Base-by-base conservation (phyloP, 2,888 invertebrate genomes). In the Schizotus pectinicornis region DNA sequence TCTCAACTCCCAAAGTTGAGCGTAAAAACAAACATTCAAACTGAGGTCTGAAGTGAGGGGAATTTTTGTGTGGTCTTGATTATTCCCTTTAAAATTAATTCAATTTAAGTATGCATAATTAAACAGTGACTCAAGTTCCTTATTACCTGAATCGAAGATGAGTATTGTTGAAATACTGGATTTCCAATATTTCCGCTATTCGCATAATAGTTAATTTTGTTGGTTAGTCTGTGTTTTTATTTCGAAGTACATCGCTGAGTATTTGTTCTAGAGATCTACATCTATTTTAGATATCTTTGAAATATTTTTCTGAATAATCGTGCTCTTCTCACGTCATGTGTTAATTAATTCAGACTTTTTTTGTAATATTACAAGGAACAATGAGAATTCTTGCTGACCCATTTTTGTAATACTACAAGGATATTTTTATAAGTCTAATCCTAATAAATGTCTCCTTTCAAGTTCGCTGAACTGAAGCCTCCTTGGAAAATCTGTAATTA, bases 381-480 rank as follows among this genome's bases (percentile, higher is more conserved):
- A 37, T 38, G 37, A 53, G 45, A 14, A 12, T 1, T 8, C 34
- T 9, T 6, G 11, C 34, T 45, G 34, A 30, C 33, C 30, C 33
- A 34, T 11, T 9, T 51, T 51, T 45, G 41, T 34, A 48, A 53
- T 58, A 58, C 53, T 58, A 53, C 42, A 53, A 53, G 53, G 37
- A 43, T 58, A 58, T 52, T 58, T 58, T 58, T 58, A 58, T 58
- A 58, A 22, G 5, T 53, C 41, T 48, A 35, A 48, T 39, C 33
- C 43, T 22, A 43, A 33, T 48, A 22, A 39, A 39, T 47, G 47
- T 54, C 22, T 49, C 48, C 41, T 5, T 52, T 35, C 22, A 42
- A 48, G 33, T 6, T 36, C 45, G 45, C 36, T 51, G 51, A 46
- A 51, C 46, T 56, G 50, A 51, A 57, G 57, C 57, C 51, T 56